These are phyloP conservation scores for Alligator sinensis DNA, from an alignment of 2,113 vertebrate species.

Conservation along the genomic window DNA sequence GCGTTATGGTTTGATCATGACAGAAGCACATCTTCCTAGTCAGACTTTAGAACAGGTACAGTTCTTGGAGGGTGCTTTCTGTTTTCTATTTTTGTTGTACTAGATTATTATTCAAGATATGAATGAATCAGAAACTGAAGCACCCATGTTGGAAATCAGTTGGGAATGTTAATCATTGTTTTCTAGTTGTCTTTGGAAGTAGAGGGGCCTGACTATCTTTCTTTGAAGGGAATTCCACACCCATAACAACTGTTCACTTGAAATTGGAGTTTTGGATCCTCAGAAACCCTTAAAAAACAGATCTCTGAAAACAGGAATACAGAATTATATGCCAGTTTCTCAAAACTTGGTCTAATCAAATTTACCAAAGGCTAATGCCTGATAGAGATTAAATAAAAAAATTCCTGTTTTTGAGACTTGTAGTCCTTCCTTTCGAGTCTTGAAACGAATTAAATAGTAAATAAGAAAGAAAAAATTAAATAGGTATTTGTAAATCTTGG, in stretches of 20 bases:
- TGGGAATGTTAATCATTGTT: background rate
- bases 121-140: background rate
- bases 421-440: background rate
- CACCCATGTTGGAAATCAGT: background rate
- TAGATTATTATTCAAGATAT: background rate
- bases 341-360: background rate
- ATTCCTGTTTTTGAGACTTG: background rate
- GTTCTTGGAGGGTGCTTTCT: background rate
- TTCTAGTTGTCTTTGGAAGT: background rate
- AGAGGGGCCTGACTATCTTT: background rate
- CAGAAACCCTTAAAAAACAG: background rate
- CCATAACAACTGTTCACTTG: background rate
- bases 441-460: background rate
- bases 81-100: background rate
- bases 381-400: background rate
- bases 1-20: conserved; percentile 95
- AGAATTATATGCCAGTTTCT: background rate
- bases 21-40: conserved; percentile 96
- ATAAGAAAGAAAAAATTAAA: background rate
- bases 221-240: background rate
- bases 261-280: background rate
- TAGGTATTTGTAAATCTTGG: background rate
- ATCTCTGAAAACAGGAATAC: background rate
- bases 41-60: conserved; percentile 98
- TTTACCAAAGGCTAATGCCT: background rate